Conservation (phyloP, 2,113 vertebrate genomes). For the Phyllostomus hastatus region DNA sequence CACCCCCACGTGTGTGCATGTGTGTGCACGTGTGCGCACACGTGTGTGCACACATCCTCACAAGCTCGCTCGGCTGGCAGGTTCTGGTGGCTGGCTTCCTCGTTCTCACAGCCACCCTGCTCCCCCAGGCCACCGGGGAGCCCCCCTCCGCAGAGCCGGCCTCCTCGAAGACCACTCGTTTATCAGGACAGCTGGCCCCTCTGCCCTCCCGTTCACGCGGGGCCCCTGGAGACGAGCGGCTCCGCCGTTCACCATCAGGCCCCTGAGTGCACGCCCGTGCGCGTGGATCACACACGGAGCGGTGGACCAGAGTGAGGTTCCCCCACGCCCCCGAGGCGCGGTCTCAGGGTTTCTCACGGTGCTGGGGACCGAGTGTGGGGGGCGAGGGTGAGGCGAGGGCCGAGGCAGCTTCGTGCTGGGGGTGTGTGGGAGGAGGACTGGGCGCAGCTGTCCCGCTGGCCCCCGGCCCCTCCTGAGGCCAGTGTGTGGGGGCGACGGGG, state of each 20-base stretch:
- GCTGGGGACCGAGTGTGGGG: not conserved
- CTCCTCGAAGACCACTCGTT: fast-evolving
- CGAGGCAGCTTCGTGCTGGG: fast-evolving
- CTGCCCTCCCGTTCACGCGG: too few relatives aligned
- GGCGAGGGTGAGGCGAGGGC: too few relatives aligned
- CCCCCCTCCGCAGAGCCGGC: not conserved
- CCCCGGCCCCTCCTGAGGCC: not conserved
- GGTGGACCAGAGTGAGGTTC: not conserved
- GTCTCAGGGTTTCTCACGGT: not conserved
- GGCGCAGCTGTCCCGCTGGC: fast-evolving
- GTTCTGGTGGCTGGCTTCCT: not conserved
- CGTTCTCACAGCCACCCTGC: not conserved
- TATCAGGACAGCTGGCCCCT: not conserved
- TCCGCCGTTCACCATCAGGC: not conserved
- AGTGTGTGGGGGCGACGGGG: not conserved
- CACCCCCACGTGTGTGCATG: too few relatives aligned
- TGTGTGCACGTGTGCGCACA: not conserved
- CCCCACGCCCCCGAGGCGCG: fast-evolving
- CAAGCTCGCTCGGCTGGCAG: not conserved
- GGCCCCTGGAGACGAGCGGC: fast-evolving
- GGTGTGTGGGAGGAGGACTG: fast-evolving
- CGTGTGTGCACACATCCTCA: not conserved
- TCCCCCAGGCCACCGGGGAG: not conserved
- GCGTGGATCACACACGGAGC: fast-evolving
- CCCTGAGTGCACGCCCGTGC: fast-evolving